Percentiles rank a stretch among this genome's conserved stretches.
phyloP scores from a whole-genome alignment of 2,797 vertebrate species.

The Peromyscus aztecus region DNA sequence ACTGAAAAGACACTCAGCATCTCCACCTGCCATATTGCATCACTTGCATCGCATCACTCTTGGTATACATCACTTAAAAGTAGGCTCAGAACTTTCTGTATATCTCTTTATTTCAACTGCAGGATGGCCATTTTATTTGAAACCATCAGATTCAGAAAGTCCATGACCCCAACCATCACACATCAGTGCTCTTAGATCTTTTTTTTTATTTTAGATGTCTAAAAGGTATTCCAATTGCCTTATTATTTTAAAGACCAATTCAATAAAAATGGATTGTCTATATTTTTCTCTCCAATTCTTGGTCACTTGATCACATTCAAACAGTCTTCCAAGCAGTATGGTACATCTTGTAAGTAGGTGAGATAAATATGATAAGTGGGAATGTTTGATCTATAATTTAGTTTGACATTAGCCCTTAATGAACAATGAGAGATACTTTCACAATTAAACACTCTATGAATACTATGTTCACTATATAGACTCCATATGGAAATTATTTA shows the following conservation, averaged over 20 bases:
- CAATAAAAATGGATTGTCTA: background rate
- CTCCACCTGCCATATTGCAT: too few relatives aligned
- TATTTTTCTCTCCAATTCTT: background rate
- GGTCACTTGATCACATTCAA: slow-evolving; percentile 13
- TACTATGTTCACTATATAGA: background rate
- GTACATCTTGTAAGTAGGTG: background rate
- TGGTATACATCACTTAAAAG: background rate
- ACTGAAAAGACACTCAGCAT: background rate
- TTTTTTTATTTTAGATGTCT: background rate
- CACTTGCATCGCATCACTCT: background rate
- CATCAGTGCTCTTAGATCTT: background rate
- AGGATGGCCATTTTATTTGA: background rate
- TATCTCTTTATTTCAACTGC: background rate
- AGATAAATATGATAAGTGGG: background rate
- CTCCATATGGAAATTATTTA: slow-evolving; percentile 3
- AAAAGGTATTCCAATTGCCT: background rate
- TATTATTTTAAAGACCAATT: background rate
- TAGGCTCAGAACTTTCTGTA: background rate
- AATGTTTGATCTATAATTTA: background rate
- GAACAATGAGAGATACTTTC: background rate
- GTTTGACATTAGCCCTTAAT: slow-evolving; percentile 13
- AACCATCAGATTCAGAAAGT: background rate
- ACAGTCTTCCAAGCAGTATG: background rate
- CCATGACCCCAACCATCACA: background rate
- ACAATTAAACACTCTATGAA: slow-evolving; percentile 13